Percentiles rank a stretch among this genome's conserved stretches.
phyloP scores from a whole-genome alignment of 2,113 vertebrate genomes.

The Mugil cephalus region DNA sequence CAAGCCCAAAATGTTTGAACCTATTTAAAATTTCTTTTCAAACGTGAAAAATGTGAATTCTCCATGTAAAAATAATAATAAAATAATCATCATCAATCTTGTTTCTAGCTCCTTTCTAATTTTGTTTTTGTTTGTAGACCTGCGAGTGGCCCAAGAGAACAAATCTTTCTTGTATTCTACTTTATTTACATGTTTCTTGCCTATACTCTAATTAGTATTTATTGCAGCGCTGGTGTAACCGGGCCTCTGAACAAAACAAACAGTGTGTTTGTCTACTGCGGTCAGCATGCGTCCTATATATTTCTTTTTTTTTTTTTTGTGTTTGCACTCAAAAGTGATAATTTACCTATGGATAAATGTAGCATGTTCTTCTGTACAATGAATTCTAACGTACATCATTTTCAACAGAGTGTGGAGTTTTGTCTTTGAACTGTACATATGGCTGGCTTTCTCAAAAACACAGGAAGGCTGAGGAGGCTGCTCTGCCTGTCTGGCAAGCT shows the following conservation, averaged over 20 bases:
- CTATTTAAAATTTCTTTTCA: no score
- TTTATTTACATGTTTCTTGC: no score
- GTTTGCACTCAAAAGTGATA: slow-evolving; percentile 58
- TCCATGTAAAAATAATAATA: no score
- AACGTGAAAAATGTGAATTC: no score
- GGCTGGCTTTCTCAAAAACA: slow-evolving; percentile 51
- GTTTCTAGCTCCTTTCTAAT: no score
- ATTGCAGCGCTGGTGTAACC: slow-evolving; percentile 25
- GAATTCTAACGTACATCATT: slow-evolving; percentile 32
- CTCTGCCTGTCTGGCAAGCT: slow-evolving; percentile 11
- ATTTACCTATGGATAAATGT: slow-evolving; percentile 51
- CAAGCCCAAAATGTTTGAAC: no score
- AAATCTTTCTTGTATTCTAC: background rate
- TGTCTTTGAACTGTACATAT: slow-evolving; percentile 55
- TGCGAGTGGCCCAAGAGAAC: background rate
- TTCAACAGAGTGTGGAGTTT: background rate
- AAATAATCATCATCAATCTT: no score
- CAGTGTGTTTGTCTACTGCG: slow-evolving; percentile 66
- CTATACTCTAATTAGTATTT: background rate
- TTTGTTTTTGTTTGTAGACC: background rate
- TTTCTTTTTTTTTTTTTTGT: background rate
- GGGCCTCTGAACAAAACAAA: background rate
- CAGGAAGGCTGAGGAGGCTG: slow-evolving; percentile 8
- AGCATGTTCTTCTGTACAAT: slow-evolving; percentile 56
- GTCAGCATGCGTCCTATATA: slow-evolving; percentile 75